Evolutionary conservation across 2,888 invertebrate genomes (phyloP).

Genomic region (Dasysyrphus albostriatus): DNA sequence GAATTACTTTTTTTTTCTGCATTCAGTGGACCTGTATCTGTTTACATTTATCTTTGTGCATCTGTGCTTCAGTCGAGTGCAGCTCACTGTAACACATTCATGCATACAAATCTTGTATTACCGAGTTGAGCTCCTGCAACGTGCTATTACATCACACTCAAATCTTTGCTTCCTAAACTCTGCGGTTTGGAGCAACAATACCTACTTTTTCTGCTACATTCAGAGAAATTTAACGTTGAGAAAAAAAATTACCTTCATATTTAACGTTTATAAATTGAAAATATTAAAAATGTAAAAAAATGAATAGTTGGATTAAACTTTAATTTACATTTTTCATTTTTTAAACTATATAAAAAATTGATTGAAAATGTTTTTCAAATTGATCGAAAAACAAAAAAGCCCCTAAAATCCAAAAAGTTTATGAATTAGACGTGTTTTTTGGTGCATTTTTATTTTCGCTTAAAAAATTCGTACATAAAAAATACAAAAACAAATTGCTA

Average conservation of each 20-base stretch:
- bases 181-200: constrained; percentile 9
- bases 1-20: constrained; percentile 58
- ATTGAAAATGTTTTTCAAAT: too few relatives aligned
- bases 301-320: too few relatives aligned
- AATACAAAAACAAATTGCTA: too few relatives aligned
- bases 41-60: constrained; percentile 60
- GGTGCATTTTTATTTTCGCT: too few relatives aligned
- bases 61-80: constrained; percentile 67
- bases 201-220: background rate
- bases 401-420: too few relatives aligned
- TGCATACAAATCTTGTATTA: constrained; percentile 43
- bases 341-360: too few relatives aligned
- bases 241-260: background rate
- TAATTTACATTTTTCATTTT: too few relatives aligned
- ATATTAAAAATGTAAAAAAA: too few relatives aligned
- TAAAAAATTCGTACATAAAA: too few relatives aligned
- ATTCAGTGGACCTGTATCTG: constrained; percentile 38
- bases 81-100: constrained; percentile 52
- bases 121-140: constrained; percentile 39
- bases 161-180: constrained; percentile 63
- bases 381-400: too few relatives aligned
- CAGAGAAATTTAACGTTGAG: background rate
- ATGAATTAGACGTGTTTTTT: too few relatives aligned
- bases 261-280: too few relatives aligned
- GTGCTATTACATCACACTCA: constrained; percentile 62